These are phyloP conservation scores for Pseudomyrmex concolor DNA, from an alignment of 1,140 invertebrate species.

Conservation along the genomic window DNA sequence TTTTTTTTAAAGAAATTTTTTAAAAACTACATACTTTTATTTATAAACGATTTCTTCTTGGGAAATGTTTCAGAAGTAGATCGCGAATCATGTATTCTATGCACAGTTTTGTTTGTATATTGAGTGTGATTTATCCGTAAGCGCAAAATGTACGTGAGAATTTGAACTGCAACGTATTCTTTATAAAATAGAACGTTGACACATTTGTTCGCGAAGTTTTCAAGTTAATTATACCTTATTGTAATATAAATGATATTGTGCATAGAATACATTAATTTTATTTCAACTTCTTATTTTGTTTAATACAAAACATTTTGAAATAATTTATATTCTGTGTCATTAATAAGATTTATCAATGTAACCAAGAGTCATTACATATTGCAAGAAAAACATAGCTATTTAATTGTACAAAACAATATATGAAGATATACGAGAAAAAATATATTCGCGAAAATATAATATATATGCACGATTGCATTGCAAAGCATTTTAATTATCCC, in stretches of 20 bases:
- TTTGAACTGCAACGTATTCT: neutral
- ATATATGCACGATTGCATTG: neutral
- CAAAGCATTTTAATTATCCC: neutral
- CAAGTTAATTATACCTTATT: neutral
- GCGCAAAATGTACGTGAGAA: neutral
- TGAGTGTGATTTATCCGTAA: constrained; percentile 13
- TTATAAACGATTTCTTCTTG: neutral
- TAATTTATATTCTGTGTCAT: neutral
- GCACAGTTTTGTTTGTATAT: neutral
- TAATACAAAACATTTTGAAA: constrained; percentile 5
- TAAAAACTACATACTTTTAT: neutral
- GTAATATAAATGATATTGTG: neutral
- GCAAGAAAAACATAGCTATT: neutral
- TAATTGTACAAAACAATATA: neutral
- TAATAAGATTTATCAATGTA: neutral
- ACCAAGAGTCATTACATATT: neutral
- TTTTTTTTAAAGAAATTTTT: neutral
- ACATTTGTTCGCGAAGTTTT: constrained; percentile 18
- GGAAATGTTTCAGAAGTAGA: neutral
- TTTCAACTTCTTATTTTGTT: neutral
- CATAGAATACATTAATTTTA: neutral
- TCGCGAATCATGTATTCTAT: neutral
- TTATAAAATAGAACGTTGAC: constrained; percentile 15
- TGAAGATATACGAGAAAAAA: neutral
- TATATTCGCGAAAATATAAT: constrained; percentile 1